A percentile compares a stretch with the other conserved stretches of the same genome.
Evolutionary conservation across 1,140 invertebrate genomes (phyloP).

Genomic region (Agrypnia vestita): DNA sequence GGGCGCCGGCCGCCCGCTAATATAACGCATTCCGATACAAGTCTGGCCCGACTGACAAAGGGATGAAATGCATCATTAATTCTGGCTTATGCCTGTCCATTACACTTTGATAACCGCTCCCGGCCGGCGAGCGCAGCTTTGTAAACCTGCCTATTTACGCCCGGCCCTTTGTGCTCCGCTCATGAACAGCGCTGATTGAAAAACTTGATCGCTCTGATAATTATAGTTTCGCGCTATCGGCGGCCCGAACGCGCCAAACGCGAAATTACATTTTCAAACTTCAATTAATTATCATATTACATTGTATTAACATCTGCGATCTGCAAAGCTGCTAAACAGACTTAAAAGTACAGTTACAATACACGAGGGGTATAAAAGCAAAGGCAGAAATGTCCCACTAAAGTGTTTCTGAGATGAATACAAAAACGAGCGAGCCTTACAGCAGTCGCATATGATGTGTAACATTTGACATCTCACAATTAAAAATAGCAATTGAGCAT

Average conservation of each 20-base stretch:
- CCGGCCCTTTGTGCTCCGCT: neutral
- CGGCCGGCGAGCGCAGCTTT: constrained; percentile 1
- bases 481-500: too few species aligned
- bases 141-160: neutral
- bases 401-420: too few species aligned
- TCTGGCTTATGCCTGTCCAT: constrained; percentile 61
- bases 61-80: constrained; percentile 62
- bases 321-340: too few species aligned
- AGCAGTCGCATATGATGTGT: too few species aligned
- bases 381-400: too few species aligned
- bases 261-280: too few species aligned
- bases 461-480: too few species aligned
- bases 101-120: constrained; percentile 51
- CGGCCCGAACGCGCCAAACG: neutral
- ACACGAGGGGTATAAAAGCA: too few species aligned
- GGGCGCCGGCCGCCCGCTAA: constrained; percentile 45
- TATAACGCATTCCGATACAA: constrained; percentile 60
- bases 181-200: constrained; percentile 22
- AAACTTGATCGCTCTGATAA: constrained; percentile 15
- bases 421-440: too few species aligned
- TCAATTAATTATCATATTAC: too few species aligned
- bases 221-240: neutral
- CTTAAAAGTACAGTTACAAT: too few species aligned
- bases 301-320: too few species aligned
- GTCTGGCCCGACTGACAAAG: constrained; percentile 55